These are phyloP conservation scores for Psilanteris sp. DNA, from an alignment of 1,140 invertebrate species.

Conservation along the genomic window DNA sequence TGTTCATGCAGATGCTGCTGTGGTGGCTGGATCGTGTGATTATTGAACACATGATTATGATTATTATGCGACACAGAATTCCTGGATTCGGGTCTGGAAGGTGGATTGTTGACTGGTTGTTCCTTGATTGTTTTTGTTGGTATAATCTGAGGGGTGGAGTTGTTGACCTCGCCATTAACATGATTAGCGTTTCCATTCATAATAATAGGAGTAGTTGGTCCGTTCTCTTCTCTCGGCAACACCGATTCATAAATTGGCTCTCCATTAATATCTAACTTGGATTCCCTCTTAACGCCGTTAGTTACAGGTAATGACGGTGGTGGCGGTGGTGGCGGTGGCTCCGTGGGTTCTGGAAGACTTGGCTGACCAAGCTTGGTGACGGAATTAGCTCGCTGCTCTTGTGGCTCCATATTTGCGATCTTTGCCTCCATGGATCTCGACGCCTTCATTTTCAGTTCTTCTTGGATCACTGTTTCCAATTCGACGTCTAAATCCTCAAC, in stretches of 20 bases:
- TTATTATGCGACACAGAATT: slow-evolving; percentile 60
- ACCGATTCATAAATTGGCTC: slow-evolving; percentile 94
- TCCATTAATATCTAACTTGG: slow-evolving; percentile 68
- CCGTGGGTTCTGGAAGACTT: slow-evolving; percentile 87
- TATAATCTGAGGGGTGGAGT: slow-evolving; percentile 81
- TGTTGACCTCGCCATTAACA: slow-evolving; percentile 76
- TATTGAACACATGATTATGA: slow-evolving; percentile 48
- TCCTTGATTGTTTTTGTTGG: slow-evolving; percentile 70
- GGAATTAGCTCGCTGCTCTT: slow-evolving; percentile 33
- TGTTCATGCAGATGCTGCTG: slow-evolving; percentile 43
- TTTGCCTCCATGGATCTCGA: slow-evolving; percentile 74
- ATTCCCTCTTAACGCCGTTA: slow-evolving; percentile 71
- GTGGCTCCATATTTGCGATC: slow-evolving; percentile 72
- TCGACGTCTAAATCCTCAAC: slow-evolving; percentile 89
- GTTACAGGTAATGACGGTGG: slow-evolving; percentile 74
- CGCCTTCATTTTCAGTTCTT: slow-evolving; percentile 78
- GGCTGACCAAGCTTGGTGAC: slow-evolving; percentile 78
- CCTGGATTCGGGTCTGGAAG: slow-evolving; percentile 66
- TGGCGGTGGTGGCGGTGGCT: slow-evolving; percentile 85
- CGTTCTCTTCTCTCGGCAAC: slow-evolving; percentile 83
- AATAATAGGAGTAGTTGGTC: slow-evolving; percentile 66
- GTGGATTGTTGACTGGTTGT: slow-evolving; percentile 61
- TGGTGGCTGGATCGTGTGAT: slow-evolving; percentile 51
- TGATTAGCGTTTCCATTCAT: slow-evolving; percentile 69
- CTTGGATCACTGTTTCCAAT: slow-evolving; percentile 83